Percentiles rank a stretch among this genome's conserved stretches.
Evolutionary conservation across 2,113 vertebrate species (phyloP).

Genomic region (Lepus timidus): DNA sequence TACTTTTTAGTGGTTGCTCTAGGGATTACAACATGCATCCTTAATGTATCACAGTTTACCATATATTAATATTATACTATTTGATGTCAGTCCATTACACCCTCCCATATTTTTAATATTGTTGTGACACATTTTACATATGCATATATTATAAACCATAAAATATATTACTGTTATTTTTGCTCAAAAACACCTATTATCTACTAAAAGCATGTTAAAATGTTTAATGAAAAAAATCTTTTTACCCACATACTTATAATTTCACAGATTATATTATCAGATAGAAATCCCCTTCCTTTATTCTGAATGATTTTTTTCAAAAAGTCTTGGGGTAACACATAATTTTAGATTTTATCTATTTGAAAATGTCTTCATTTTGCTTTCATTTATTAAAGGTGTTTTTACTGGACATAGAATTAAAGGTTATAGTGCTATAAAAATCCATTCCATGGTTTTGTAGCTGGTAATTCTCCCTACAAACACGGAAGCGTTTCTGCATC

Average conservation of each 20-base stretch:
- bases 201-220: neutral
- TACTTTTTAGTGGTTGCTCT: neutral
- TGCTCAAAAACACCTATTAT: neutral
- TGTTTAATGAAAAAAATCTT: neutral
- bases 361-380: conserved; percentile 7
- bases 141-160: neutral
- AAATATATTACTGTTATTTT: neutral
- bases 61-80: neutral
- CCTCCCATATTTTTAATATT: neutral
- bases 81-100: neutral
- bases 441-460: neutral
- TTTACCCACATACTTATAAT: neutral
- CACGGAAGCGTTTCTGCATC: neutral
- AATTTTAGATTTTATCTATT: neutral
- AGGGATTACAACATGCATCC: neutral
- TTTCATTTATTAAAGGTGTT: neutral
- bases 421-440: neutral
- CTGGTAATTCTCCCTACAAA: neutral
- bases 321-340: neutral
- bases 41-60: neutral
- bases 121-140: neutral
- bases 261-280: neutral
- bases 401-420: neutral
- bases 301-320: neutral
- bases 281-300: neutral